Percentiles rank a stretch among this genome's conserved stretches.
Evolutionary conservation across 2,797 vertebrate genomes (phyloP).

Genomic region (Eospalax fontanierii): DNA sequence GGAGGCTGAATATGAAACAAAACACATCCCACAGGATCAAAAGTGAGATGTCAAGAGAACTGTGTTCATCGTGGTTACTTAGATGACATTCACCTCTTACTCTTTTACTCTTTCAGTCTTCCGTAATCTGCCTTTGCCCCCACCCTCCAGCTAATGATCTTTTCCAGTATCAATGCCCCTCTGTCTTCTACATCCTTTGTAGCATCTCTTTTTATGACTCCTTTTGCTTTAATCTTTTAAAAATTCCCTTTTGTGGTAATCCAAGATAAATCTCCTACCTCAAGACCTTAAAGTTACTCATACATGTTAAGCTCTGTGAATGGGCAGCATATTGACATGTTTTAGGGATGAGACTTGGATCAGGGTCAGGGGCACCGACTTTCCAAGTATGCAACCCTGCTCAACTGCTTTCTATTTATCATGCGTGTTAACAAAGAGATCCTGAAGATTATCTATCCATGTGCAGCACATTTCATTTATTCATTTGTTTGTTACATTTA

Average conservation of each 20-base stretch:
- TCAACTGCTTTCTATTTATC: not conserved
- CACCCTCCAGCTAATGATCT: not conserved
- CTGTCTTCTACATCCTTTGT: not conserved
- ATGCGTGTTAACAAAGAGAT: not conserved
- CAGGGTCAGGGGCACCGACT: too few relatives aligned
- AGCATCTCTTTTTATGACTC: not conserved
- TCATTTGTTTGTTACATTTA: too few relatives aligned
- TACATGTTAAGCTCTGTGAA: not conserved
- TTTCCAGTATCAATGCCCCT: not conserved
- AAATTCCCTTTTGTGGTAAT: not conserved
- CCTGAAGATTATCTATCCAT: not conserved
- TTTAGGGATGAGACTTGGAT: not conserved
- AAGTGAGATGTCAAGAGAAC: not conserved
- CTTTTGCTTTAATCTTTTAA: not conserved
- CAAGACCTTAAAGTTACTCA: not conserved
- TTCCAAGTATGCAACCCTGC: not conserved
- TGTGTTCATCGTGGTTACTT: not conserved
- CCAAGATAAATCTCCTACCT: not conserved
- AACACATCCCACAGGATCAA: not conserved
- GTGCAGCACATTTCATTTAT: not conserved
- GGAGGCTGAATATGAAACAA: not conserved
- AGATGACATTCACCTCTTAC: not conserved
- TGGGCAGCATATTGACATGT: not conserved
- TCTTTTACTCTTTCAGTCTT: not conserved
- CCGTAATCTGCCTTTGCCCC: not conserved